These are phyloP conservation scores for Limnothrissa miodon DNA, from an alignment of 2,113 vertebrate species.

Conservation along the genomic window DNA sequence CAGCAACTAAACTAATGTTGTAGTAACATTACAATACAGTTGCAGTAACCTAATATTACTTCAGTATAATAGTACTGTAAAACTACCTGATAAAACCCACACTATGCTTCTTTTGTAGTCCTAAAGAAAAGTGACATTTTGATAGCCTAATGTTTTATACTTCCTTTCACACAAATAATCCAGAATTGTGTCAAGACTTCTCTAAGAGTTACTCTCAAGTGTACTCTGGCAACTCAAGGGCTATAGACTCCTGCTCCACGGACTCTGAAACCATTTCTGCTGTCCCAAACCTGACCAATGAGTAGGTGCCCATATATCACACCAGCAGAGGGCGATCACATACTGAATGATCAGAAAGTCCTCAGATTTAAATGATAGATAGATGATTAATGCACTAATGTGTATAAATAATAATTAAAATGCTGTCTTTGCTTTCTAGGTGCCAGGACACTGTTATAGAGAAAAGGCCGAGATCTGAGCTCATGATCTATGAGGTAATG, in stretches of 20 bases:
- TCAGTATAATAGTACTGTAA: no score
- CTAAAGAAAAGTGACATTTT: no score
- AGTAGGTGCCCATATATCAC: not conserved
- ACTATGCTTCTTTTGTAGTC: no score
- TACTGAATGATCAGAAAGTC: not conserved
- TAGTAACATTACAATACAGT: no score
- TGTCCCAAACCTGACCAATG: not conserved
- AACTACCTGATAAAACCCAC: no score
- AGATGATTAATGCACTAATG: no score
- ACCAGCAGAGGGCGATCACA: no score
- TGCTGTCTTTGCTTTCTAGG: not conserved
- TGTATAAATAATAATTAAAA: not conserved
- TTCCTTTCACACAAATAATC: no score
- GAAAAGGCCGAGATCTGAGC: not conserved
- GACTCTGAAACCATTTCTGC: not conserved
- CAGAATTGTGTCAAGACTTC: no score
- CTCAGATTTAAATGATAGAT: not conserved
- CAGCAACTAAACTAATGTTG: no score
- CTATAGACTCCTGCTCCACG: not conserved
- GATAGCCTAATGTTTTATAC: no score
- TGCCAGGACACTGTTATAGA: not conserved
- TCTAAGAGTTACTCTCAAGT: not conserved
- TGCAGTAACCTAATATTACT: no score
- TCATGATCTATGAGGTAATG: not conserved
- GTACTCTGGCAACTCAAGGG: not conserved